A percentile compares a stretch with the other conserved stretches of the same genome.
Evolutionary conservation across 1,140 invertebrate genomes (phyloP).

Genomic region (Zaprionus inermis): DNA sequence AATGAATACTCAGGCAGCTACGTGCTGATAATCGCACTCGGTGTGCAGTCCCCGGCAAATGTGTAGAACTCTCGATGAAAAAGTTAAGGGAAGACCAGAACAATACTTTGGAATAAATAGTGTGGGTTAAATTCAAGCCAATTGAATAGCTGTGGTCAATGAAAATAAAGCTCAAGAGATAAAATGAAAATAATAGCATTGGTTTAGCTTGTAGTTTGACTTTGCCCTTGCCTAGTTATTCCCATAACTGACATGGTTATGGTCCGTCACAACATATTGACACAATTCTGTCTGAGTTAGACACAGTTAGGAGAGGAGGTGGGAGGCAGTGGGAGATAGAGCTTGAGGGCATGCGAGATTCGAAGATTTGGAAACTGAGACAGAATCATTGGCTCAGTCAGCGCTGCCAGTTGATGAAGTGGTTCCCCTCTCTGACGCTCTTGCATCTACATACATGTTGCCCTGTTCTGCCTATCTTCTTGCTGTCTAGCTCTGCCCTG

Average conservation of each 20-base stretch:
- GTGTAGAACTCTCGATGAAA: conserved; percentile 17
- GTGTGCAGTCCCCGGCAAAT: not conserved
- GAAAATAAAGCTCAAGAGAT: not conserved
- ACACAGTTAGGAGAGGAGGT: not conserved
- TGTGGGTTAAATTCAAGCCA: conserved; percentile 2
- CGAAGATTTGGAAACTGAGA: conserved; percentile 17
- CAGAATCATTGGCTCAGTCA: conserved; percentile 6
- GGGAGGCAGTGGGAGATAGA: not conserved
- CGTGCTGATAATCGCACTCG: conserved; percentile 68
- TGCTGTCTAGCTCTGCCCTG: not conserved
- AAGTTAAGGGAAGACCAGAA: not conserved
- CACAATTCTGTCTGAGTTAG: conserved; percentile 44
- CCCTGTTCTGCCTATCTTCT: not conserved
- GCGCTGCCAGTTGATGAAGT: conserved; percentile 46
- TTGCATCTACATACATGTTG: not conserved
- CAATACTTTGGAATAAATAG: conserved; percentile 14
- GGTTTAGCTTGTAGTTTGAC: not conserved
- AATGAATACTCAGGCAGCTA: conserved; percentile 58
- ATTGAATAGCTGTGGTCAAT: not conserved
- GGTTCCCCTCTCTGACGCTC: not conserved
- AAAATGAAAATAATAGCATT: no score
- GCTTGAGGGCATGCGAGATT: not conserved
- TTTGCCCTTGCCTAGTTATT: not conserved
- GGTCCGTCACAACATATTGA: conserved; percentile 56
- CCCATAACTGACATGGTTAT: conserved; percentile 14